Evolutionary conservation across 2,888 invertebrate genomes (phyloP).

Genomic region (Drosophila robusta): DNA sequence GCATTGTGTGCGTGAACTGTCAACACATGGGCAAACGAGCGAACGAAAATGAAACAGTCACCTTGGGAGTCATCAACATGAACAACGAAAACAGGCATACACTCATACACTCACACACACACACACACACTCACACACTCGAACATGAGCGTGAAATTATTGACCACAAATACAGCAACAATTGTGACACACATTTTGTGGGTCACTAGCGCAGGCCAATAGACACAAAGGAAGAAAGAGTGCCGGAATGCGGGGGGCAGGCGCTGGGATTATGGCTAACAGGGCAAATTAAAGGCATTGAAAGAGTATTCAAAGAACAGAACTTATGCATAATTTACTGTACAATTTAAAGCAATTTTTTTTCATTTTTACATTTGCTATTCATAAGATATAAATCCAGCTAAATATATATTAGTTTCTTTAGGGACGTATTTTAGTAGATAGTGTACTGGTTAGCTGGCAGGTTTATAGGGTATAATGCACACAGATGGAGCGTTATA

Average conservation of each 20-base stretch:
- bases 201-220: conserved; percentile 57
- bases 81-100: conserved; percentile 41
- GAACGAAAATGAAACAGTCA: conserved; percentile 78
- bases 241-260: too few species aligned
- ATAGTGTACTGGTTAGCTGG: too few species aligned
- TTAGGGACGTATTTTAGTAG: too few species aligned
- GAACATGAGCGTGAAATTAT: conserved; percentile 37
- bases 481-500: too few species aligned
- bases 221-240: conserved; percentile 1
- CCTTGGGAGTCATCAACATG: conserved; percentile 71
- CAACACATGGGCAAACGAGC: conserved; percentile 67
- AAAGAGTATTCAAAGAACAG: neutral
- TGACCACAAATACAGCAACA: conserved; percentile 60
- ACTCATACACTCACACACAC: conserved; percentile 23
- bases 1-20: conserved; percentile 63
- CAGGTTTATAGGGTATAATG: too few species aligned
- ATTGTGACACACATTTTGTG: conserved; percentile 68
- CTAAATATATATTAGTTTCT: too few species aligned
- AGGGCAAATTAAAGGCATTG: neutral
- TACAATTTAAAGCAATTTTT: too few species aligned
- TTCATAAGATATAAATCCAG: too few species aligned
- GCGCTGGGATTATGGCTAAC: conserved; percentile 1
- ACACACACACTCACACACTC: conserved; percentile 21
- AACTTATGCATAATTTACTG: neutral
- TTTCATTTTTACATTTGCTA: too few species aligned